A percentile compares a stretch with the other conserved stretches of the same genome.
These are phyloP conservation scores for Sigmodon hispidus DNA, from an alignment of 2,113 vertebrate species.

Conservation along the genomic window DNA sequence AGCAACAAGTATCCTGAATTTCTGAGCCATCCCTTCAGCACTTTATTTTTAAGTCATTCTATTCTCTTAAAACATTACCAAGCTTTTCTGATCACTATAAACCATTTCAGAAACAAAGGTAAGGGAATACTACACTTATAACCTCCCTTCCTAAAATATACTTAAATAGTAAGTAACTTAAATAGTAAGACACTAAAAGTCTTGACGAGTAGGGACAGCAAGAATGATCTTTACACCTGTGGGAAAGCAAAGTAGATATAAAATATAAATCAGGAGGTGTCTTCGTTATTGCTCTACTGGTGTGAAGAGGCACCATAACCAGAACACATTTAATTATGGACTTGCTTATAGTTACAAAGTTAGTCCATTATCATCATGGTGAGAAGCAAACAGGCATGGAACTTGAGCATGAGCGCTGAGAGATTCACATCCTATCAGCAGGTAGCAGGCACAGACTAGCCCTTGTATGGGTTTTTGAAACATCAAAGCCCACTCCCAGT, in stretches of 20 bases:
- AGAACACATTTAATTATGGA: not conserved
- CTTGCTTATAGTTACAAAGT: not conserved
- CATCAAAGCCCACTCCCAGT: not conserved
- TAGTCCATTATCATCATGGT: not conserved
- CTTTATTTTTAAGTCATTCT: constrained; percentile 50
- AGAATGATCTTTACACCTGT: constrained; percentile 42
- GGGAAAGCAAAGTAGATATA: not conserved
- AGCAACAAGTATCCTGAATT: not conserved
- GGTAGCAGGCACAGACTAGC: not conserved
- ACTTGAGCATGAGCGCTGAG: not conserved
- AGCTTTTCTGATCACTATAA: constrained; percentile 25
- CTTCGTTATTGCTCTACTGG: not conserved
- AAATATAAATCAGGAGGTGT: not conserved
- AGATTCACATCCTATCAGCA: not conserved
- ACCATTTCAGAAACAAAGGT: not conserved
- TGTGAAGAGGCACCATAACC: not conserved
- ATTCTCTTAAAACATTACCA: not conserved
- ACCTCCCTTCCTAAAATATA: not conserved
- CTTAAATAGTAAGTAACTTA: constrained; percentile 49
- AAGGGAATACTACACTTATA: constrained; percentile 9
- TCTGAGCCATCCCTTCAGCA: not conserved
- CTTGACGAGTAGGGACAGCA: not conserved
- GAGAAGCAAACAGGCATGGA: not conserved
- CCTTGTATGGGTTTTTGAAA: not conserved
- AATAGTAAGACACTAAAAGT: constrained; percentile 34